Conservation (phyloP, 2,888 invertebrate genomes). For the Lasioglossum malachurum region DNA sequence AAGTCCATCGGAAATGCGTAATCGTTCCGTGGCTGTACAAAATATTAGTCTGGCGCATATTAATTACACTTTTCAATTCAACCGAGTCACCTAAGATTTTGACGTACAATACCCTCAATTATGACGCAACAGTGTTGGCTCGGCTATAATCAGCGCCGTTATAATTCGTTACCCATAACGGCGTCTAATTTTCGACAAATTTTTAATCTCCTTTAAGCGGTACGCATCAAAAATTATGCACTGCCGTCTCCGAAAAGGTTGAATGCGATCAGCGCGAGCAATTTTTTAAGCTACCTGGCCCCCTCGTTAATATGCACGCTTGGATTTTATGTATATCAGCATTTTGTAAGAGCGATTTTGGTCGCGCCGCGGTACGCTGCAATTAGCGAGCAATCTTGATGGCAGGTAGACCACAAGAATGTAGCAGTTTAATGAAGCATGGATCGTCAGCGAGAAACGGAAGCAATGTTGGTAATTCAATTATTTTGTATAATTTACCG, state of each 20-base stretch:
- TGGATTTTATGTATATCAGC: slow-evolving; percentile 46
- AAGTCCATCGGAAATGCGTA: neutral
- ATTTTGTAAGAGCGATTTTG: slow-evolving; percentile 33
- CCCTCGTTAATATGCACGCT: slow-evolving; percentile 54
- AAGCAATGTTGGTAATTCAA: neutral
- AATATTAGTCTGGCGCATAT: neutral
- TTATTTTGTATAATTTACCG: neutral
- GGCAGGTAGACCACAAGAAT: slow-evolving; percentile 1
- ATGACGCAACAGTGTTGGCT: neutral
- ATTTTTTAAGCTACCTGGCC: slow-evolving; percentile 48
- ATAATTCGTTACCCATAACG: slow-evolving; percentile 14
- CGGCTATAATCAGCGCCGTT: neutral
- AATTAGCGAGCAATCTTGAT: slow-evolving; percentile 52
- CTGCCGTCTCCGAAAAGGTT: slow-evolving; percentile 27
- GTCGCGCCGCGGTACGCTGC: slow-evolving; percentile 22
- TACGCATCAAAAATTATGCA: slow-evolving; percentile 42
- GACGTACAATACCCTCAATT: neutral
- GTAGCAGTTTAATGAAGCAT: neutral
- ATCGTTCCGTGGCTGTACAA: neutral
- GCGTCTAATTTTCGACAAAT: slow-evolving; percentile 18
- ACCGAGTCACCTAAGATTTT: no score
- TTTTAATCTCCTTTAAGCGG: slow-evolving; percentile 11
- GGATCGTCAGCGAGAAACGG: neutral
- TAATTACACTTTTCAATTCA: neutral
- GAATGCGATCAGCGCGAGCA: slow-evolving; percentile 1